Evolutionary conservation across 2,797 vertebrate species (phyloP), one percentile per base, ranked within the genome.

Genomic region (Clangula hyemalis): DNA sequence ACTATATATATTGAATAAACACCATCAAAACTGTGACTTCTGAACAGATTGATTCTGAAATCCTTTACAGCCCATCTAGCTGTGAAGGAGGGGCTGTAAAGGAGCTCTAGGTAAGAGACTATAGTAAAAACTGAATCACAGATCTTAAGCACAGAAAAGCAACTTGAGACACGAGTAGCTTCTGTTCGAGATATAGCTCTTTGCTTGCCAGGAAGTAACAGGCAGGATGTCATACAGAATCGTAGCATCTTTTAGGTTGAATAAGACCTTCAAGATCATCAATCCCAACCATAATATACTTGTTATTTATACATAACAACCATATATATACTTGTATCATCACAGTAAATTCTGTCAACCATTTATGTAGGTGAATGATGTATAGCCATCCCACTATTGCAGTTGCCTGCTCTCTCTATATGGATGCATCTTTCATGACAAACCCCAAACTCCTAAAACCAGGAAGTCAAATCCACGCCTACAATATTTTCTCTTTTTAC

Each of bases 161-260:
- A 84, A 32, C 11, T 34, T 16, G 41, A 74, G 54, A 60, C 6
- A 8, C 0, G 1, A 49, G 8, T 17, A 78, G 4, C 7, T 78
- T 68, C 25, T 54, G 6, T 39, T 39, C 62, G 13, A 30, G 1
- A 8, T 24, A 16, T 24, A 66, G 36, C 21, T 80, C 10, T 11
- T 53, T 69, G 2, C 64, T 86, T 79, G 32, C 60, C 57, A 27
- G 36, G 53, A 53, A 71, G 47, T 10, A 27, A 49, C 9, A 27
- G 30, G 61, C 39, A 53, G 14, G 12, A 6, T 60, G 9, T n/a
- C 9, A 8, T 15, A 2, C 0, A 39, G 22, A 17, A 13, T 8
- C 51, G 9, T 27, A 53, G 25, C 8, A 28, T 53, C 14, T 49
- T 49, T 22, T 24, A 49, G 22, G 24, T 49, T 49, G 24, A 25